Base-by-base conservation (phyloP, 2,888 invertebrate species). In the Fragum fragum region DNA sequence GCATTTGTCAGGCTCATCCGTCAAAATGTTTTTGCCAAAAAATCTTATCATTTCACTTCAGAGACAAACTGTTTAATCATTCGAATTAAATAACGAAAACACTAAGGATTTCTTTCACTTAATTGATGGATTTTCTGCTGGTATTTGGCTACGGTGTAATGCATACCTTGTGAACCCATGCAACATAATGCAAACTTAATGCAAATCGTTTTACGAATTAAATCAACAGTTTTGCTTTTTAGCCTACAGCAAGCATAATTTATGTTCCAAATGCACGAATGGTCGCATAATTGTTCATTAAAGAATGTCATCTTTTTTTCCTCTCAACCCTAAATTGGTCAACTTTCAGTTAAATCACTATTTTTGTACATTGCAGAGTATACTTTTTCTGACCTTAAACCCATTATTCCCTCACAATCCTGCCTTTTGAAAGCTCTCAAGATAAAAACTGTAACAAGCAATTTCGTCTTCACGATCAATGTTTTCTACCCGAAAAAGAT, bases 31-130 rank as follows among this genome's bases (percentile, higher is more conserved):
- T 42, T 66, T 42, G 39, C 23, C 7, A 21, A 63, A 61, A 66
- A 42, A 26, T 23, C 39, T 66, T 66, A 66, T 66, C 66, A 66
- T 66, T 39, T 23, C 66, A 66, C 66, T 66, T 66, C 21, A 66
- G 39, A 14, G 32, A 42, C 26, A 39, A 66, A 66, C 66, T 42
- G 42, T 39, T 42, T 66, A 29, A 42, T 66, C 66, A 66, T 42
- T 66, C n/a, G 21, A 42, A 66, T 42, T 42, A 23, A 66, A 42
- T 26, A 66, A 39, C 29, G 18, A 47, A 61, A 61, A 61, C 61
- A 28, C 57, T 47, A 47, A 47, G 47, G 18, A 47, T 47, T 47
- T n/a, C 2, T 47, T 47, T 47, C 47, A 47, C n/a, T 47, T 47
- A 47, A 47, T 47, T 47, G 47, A 47, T 47, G 47, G 47, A 47